Evolutionary conservation across 2,888 invertebrate genomes (phyloP).

Genomic region (Lepidochitona cinerea): DNA sequence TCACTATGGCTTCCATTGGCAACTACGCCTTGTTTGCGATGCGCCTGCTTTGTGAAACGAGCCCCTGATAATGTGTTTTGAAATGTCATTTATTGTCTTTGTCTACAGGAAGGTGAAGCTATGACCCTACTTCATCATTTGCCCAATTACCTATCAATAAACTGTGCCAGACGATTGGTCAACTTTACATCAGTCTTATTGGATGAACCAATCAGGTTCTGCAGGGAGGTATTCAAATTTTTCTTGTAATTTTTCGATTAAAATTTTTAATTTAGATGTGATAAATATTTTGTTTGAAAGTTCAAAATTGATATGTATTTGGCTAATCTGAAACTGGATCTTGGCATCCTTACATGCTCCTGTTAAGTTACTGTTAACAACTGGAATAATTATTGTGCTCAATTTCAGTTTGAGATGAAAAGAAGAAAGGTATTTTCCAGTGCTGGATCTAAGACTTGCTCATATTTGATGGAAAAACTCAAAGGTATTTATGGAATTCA

Average conservation of each 20-base stretch:
- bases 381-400: too few species aligned
- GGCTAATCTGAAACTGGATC: too few species aligned
- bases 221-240: constrained; percentile 33
- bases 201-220: constrained; percentile 25
- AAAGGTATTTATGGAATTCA: not conserved
- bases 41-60: too few species aligned
- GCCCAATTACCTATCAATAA: constrained; percentile 27
- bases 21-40: too few species aligned
- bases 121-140: constrained; percentile 40
- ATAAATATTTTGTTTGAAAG: too few species aligned
- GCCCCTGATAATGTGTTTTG: too few species aligned
- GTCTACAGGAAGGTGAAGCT: constrained; percentile 41
- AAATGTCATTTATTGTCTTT: not conserved
- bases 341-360: too few species aligned
- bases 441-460: not conserved
- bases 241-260: not conserved
- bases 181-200: constrained; percentile 27
- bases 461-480: not conserved
- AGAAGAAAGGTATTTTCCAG: not conserved
- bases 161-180: constrained; percentile 32
- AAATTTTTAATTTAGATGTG: too few species aligned
- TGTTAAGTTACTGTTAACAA: too few species aligned
- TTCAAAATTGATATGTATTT: too few species aligned
- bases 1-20: too few species aligned
- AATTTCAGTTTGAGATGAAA: not conserved